Conservation (phyloP, 2,888 invertebrate species). For the Myopa testacea region DNA sequence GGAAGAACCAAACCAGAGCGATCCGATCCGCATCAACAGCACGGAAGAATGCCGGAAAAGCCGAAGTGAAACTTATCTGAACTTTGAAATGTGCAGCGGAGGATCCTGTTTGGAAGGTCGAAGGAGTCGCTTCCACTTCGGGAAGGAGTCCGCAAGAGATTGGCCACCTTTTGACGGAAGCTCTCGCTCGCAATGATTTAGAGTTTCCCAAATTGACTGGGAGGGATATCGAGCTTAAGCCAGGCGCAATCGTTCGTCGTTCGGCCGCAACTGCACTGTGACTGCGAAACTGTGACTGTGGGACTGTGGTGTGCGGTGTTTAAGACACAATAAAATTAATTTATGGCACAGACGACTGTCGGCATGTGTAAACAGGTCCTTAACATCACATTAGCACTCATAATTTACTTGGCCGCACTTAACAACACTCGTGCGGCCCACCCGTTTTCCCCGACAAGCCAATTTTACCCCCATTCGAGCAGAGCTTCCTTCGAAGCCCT, state of each 20-base stretch:
- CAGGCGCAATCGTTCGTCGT: conserved; percentile 13
- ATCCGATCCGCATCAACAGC: conserved; percentile 16
- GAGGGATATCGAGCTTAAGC: conserved; percentile 45
- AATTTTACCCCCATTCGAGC: not conserved
- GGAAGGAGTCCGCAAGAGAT: conserved; percentile 49
- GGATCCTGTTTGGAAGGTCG: conserved; percentile 18
- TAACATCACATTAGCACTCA: conserved; percentile 43
- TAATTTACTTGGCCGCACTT: conserved; percentile 66
- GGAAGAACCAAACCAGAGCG: not conserved
- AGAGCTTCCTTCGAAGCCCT: not conserved
- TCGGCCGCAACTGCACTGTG: not conserved
- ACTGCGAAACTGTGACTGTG: not conserved
- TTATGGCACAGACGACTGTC: conserved; percentile 18
- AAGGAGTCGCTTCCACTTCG: not conserved
- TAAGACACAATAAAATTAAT: conserved; percentile 25
- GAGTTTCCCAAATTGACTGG: conserved; percentile 41
- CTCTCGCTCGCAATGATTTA: conserved; percentile 30
- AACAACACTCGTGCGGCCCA: conserved; percentile 57
- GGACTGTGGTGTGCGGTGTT: not conserved
- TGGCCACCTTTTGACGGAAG: conserved; percentile 36
- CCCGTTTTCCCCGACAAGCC: not conserved
- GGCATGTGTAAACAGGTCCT: conserved; percentile 30
- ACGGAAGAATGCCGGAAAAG: conserved; percentile 63
- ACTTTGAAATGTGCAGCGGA: conserved; percentile 46
- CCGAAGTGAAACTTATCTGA: conserved; percentile 62